Evolutionary conservation across 2,888 invertebrate species (phyloP).

Genomic region (Aethes cnicana): DNA sequence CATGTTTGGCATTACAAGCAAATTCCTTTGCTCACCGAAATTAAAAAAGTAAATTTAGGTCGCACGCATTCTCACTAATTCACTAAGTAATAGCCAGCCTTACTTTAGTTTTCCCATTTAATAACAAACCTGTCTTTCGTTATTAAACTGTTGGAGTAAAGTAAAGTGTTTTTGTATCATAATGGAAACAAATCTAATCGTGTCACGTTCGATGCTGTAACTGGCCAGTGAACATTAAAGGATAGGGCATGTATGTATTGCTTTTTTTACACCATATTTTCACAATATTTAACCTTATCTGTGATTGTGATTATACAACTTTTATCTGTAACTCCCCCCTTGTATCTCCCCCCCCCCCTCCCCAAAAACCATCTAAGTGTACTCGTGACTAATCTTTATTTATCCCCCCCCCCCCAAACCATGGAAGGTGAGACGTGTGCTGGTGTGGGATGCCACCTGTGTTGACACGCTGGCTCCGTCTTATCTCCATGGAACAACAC

Average conservation of each 20-base stretch:
- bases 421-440: no score
- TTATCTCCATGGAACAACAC: no score
- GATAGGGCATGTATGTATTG: conserved; percentile 46
- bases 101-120: not conserved
- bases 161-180: conserved; percentile 27
- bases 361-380: no score
- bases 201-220: conserved; percentile 52
- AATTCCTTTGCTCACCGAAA: conserved; percentile 2
- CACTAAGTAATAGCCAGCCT: not conserved
- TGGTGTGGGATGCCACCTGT: no score
- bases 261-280: conserved; percentile 39
- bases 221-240: conserved; percentile 28
- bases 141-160: conserved; percentile 11
- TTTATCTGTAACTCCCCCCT: conserved; percentile 1
- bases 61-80: conserved; percentile 29
- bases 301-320: conserved; percentile 12
- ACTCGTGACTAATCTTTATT: no score
- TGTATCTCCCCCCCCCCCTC: no score
- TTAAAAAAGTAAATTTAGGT: conserved; percentile 14
- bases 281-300: conserved; percentile 25
- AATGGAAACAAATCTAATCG: conserved; percentile 48
- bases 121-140: conserved; percentile 10
- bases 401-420: no score
- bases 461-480: no score
- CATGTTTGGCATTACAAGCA: conserved; percentile 36